A percentile compares a stretch with the other conserved stretches of the same genome.
phyloP scores from a whole-genome alignment of 2,797 vertebrate species.

The Telmatherina bonti region DNA sequence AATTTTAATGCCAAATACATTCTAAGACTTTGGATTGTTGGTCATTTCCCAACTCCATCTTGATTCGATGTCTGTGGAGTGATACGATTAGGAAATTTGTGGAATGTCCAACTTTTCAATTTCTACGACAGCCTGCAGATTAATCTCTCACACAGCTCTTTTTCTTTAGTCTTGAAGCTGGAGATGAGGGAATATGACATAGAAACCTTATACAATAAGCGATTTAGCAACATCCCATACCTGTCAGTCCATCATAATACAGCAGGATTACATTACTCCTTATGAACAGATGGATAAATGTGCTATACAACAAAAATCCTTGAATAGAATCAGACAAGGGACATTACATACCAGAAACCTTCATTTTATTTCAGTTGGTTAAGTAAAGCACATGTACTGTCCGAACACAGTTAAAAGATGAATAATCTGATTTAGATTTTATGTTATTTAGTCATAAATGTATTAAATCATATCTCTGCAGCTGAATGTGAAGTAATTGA shows the following conservation, averaged over 20 bases:
- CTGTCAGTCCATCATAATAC: conserved; percentile 14
- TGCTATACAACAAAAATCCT: background rate
- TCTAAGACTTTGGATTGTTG: conserved; percentile 64
- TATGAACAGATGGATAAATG: background rate
- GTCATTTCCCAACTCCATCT: conserved; percentile 59
- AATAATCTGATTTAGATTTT: background rate
- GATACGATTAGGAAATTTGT: conserved; percentile 48
- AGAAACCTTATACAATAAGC: conserved; percentile 41
- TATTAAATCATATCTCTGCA: background rate
- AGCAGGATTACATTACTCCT: conserved; percentile 16
- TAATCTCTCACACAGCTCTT: conserved; percentile 29
- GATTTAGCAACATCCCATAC: conserved; percentile 12
- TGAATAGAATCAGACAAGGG: background rate
- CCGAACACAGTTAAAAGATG: background rate
- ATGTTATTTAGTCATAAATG: background rate
- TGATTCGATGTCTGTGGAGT: conserved; percentile 43
- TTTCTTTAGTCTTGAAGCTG: conserved; percentile 26
- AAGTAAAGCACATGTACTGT: background rate
- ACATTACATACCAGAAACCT: no score
- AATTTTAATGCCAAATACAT: conserved; percentile 61
- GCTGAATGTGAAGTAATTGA: background rate
- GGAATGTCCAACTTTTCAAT: conserved; percentile 66
- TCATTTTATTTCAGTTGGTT: background rate
- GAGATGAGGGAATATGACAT: conserved; percentile 41
- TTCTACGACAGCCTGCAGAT: conserved; percentile 43